These are phyloP conservation scores for Spheniscus mendiculus DNA, from an alignment of 2,113 vertebrate species.

Conservation along the genomic window DNA sequence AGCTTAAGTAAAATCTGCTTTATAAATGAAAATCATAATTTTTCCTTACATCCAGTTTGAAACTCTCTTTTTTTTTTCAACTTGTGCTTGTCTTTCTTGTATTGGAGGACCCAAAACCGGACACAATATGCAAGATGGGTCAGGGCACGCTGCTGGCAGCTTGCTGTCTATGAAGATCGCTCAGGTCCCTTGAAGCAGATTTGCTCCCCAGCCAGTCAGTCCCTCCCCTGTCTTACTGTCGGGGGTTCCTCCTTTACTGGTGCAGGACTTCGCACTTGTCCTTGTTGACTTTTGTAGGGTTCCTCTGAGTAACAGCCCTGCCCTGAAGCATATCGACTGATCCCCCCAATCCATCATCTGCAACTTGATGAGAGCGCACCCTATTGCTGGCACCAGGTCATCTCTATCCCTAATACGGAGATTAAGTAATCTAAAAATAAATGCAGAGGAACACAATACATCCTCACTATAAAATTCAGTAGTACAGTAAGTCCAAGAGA, in stretches of 20 bases:
- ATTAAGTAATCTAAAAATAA: not conserved
- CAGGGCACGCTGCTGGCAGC: not conserved
- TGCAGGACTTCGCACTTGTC: not conserved
- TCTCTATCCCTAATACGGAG: not conserved
- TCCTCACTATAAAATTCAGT: too few relatives aligned
- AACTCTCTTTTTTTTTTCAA: not conserved
- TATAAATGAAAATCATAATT: not conserved
- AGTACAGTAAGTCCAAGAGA: not conserved
- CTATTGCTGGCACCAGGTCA: not conserved
- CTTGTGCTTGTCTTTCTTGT: not conserved
- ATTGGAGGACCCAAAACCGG: not conserved
- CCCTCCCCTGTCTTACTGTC: not conserved
- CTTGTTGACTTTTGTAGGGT: not conserved
- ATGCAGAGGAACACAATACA: not conserved
- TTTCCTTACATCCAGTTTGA: not conserved
- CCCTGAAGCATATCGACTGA: not conserved
- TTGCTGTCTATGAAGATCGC: not conserved
- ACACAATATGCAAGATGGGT: not conserved
- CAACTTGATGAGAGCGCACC: not conserved
- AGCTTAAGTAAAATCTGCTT: not conserved
- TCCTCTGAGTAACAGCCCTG: not conserved
- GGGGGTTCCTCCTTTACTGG: not conserved
- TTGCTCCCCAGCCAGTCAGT: not conserved
- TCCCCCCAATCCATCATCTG: not conserved
- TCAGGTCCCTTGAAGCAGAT: not conserved